A percentile compares a stretch with the other conserved stretches of the same genome.
phyloP scores from a whole-genome alignment of 1,140 invertebrate species.

The Apocrypta bakeri region DNA sequence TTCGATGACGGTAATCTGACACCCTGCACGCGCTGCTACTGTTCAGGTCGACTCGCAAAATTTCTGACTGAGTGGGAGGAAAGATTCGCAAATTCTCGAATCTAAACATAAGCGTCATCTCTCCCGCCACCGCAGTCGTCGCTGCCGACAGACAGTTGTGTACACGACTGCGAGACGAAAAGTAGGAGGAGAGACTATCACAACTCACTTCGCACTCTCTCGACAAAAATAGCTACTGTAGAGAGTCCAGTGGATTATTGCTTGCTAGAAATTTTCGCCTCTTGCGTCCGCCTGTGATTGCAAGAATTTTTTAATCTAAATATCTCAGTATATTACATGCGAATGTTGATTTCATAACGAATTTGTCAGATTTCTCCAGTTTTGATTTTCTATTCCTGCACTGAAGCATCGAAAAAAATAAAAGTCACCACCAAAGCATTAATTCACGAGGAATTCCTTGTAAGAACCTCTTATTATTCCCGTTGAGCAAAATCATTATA shows the following conservation, averaged over 20 bases:
- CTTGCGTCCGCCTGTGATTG: background rate
- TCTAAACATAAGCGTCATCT: conserved; percentile 69
- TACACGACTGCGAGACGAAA: background rate
- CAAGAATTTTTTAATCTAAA: background rate
- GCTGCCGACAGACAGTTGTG: conserved; percentile 49
- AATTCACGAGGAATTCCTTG: background rate
- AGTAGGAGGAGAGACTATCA: conserved; percentile 15
- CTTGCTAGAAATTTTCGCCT: conserved; percentile 18
- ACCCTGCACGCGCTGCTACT: background rate
- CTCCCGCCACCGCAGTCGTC: conserved; percentile 44
- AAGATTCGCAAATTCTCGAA: conserved; percentile 63
- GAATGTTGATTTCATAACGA: no score
- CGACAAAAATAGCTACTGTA: conserved; percentile 31
- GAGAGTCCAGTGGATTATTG: conserved; percentile 2
- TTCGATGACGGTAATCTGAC: conserved; percentile 42
- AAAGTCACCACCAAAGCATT: no score
- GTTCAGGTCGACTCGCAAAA: conserved; percentile 33
- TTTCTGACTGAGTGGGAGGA: conserved; percentile 51
- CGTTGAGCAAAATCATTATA: background rate
- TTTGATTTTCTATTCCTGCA: no score
- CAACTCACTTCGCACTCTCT: conserved; percentile 14
- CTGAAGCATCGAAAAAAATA: no score
- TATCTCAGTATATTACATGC: no score
- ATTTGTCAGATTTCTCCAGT: background rate
- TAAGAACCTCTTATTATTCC: background rate